Evolutionary conservation across 1,140 invertebrate genomes (phyloP), one percentile per base, ranked within the genome.

Genomic region (Scaptodrosophila lebanonensis): DNA sequence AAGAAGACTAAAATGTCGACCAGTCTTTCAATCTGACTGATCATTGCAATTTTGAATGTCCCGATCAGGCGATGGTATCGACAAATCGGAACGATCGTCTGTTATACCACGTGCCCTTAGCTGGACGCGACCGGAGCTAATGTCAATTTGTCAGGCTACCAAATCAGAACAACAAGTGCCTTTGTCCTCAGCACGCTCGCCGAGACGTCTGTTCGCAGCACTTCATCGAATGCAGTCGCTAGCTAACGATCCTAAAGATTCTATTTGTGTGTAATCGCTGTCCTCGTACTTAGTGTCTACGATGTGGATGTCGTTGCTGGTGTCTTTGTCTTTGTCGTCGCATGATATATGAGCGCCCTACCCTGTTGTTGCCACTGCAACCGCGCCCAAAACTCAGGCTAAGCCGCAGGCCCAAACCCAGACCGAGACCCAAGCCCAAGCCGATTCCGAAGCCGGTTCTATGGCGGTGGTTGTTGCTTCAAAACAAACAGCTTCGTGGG

Each of bases 111-210:
- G 52, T 63, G 73, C 70, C 59, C 67, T 52, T 50, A 64, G 49
- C 44, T 43, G 33, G 63, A 27, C 52, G 66, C 66, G 69, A 69
- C 68, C 8, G 3, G 3, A 25, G 53, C 61, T 72, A 77, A 77
- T 79, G 72, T 60, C 72, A 71, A 77, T 79, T 77, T 77, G 72
- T 77, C 58, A 70, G 68, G 64, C 73, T 77, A 77, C 68, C 73
- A 77, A 64, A 79, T 68, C 60, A 59, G 60, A 66, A 59, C 65
- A 45, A 7, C 61, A 64, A 65, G 61, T 64, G 42, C 30, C 53
- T 39, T 60, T 43, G 29, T 64, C 57, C 52, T 60, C 30, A 44
- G 40, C 57, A 57, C 57, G 56, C 45, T 49, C 38, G 61, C 20
- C 20, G 20, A 44, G 8, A 35, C 32, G 17, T 18, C 49, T 6